Evolutionary conservation across 1,140 invertebrate genomes (phyloP).

Genomic region (Drosophila littoralis): DNA sequence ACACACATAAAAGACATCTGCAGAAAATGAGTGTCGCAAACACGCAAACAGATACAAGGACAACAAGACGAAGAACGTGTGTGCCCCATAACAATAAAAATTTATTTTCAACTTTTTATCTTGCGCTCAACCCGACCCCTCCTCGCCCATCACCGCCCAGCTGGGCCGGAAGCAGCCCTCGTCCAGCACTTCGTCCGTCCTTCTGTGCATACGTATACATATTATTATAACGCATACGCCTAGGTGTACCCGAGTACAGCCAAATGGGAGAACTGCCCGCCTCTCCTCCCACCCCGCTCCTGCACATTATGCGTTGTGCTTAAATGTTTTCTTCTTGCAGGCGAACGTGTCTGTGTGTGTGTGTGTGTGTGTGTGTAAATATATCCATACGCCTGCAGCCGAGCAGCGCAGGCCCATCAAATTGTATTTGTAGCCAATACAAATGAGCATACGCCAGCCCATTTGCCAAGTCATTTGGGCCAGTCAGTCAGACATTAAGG

Average conservation of each 20-base stretch:
- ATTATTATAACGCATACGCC: constrained; percentile 81
- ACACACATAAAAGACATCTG: constrained; percentile 75
- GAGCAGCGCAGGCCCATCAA: constrained; percentile 63
- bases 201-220: constrained; percentile 75
- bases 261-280: too few relatives aligned
- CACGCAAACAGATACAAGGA: constrained; percentile 82
- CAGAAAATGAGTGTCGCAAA: constrained; percentile 82
- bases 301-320: constrained; percentile 42
- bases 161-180: constrained; percentile 20
- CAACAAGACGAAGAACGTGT: constrained; percentile 69
- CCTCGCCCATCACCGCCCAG: not conserved
- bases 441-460: constrained; percentile 80
- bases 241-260: constrained; percentile 61
- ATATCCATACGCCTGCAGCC: constrained; percentile 59
- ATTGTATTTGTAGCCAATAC: constrained; percentile 82
- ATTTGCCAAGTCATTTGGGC: constrained; percentile 71
- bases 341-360: constrained; percentile 50
- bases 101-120: constrained; percentile 83
- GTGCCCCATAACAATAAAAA: constrained; percentile 81
- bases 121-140: constrained; percentile 38
- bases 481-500: constrained; percentile 54
- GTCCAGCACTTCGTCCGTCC: constrained; percentile 58
- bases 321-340: constrained; percentile 66
- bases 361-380: constrained; percentile 55
- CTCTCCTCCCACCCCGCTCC: not conserved